These are phyloP conservation scores for Scortum barcoo DNA, from an alignment of 2,113 vertebrate species.

Conservation along the genomic window DNA sequence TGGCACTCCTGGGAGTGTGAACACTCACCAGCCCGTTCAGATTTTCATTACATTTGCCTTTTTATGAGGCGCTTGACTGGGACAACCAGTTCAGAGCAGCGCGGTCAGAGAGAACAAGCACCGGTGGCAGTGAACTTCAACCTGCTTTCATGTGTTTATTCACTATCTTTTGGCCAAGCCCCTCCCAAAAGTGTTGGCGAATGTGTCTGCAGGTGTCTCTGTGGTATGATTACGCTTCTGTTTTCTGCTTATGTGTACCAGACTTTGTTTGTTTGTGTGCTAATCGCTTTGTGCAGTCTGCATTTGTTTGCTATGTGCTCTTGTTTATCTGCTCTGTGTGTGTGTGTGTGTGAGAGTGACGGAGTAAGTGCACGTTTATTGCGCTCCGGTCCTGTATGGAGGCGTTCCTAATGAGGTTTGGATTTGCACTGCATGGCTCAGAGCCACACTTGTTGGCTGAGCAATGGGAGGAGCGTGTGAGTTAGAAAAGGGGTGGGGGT, in stretches of 20 bases:
- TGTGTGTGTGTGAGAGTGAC: conserved; percentile 1
- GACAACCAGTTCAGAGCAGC: not conserved
- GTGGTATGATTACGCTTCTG: not conserved
- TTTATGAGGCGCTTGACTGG: not conserved
- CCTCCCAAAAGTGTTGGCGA: not conserved
- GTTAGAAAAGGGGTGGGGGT: not conserved
- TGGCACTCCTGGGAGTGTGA: not conserved
- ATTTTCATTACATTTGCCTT: not conserved
- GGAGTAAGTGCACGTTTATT: conserved; percentile 19
- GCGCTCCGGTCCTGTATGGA: conserved; percentile 6
- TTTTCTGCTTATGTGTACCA: not conserved
- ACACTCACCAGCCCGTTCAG: not conserved
- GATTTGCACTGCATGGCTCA: conserved; percentile 44
- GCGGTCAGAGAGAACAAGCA: conserved; percentile 22
- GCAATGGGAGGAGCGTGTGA: conserved; percentile 32
- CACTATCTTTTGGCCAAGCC: not conserved
- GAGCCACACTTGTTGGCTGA: conserved; percentile 50
- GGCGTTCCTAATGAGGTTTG: conserved; percentile 59
- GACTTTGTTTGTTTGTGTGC: not conserved
- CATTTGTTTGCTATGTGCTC: not conserved
- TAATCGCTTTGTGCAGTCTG: not conserved
- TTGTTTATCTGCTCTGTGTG: not conserved
- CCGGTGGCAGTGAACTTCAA: conserved; percentile 21
- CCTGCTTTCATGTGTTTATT: conserved; percentile 7
- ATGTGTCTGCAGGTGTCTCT: not conserved